These are phyloP conservation scores for Oryzias sinensis DNA, from an alignment of 2,797 vertebrate species.

Conservation along the genomic window DNA sequence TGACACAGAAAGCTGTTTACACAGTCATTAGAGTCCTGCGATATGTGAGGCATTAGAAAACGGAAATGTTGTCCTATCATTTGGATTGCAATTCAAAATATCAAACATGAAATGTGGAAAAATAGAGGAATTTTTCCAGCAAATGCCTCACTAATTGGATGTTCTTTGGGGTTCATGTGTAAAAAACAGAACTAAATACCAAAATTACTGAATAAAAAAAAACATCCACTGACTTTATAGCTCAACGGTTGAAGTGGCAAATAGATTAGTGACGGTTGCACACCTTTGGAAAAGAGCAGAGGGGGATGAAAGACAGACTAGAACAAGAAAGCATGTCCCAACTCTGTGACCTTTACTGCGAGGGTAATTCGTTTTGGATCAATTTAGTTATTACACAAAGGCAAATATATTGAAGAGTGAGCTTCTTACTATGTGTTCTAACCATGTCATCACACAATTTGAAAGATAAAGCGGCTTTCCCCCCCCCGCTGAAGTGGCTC, in stretches of 20 bases:
- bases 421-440: conserved; percentile 16
- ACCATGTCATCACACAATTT: conserved; percentile 50
- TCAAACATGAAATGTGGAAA: not conserved
- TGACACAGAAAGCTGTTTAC: too few relatives aligned
- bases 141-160: too few relatives aligned
- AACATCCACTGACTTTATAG: not conserved
- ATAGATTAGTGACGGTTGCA: not conserved
- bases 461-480: conserved; percentile 37
- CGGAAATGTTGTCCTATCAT: too few relatives aligned
- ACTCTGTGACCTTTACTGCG: conserved; percentile 1
- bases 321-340: conserved; percentile 2
- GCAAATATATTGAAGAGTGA: conserved; percentile 8
- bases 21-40: too few relatives aligned
- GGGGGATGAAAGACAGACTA: not conserved
- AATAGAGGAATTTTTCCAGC: too few relatives aligned
- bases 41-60: too few relatives aligned
- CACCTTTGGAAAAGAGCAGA: not conserved
- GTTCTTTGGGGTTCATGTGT: not conserved
- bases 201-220: not conserved
- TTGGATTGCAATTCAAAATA: too few relatives aligned
- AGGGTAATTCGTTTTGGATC: conserved; percentile 4
- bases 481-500: conserved; percentile 13
- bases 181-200: not conserved
- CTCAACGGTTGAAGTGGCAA: not conserved
- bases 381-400: conserved; percentile 10